Evolutionary conservation across 2,888 invertebrate species (phyloP).

Genomic region (Acrobasis consociella): DNA sequence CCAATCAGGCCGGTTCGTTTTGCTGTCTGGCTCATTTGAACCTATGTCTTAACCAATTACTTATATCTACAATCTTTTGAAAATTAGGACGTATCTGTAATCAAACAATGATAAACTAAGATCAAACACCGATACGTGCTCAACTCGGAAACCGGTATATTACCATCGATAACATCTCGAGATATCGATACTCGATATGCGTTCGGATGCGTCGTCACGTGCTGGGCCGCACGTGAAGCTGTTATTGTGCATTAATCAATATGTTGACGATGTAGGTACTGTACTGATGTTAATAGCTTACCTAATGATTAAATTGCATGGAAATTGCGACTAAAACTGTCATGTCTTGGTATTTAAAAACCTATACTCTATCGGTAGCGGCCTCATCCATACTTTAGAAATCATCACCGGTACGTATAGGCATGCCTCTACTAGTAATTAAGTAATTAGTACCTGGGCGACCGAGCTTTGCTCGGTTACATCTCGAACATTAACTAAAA

Average conservation of each 20-base stretch:
- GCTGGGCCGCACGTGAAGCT: slow-evolving; percentile 39
- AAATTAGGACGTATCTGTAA: background rate
- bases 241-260: slow-evolving; percentile 30
- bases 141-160: slow-evolving; percentile 46
- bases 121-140: slow-evolving; percentile 9
- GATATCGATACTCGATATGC: slow-evolving; percentile 32
- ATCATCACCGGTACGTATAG: too few relatives aligned
- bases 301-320: slow-evolving; percentile 14
- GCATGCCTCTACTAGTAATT: too few relatives aligned
- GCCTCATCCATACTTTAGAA: too few relatives aligned
- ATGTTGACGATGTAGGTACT: slow-evolving; percentile 27
- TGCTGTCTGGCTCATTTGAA: too few relatives aligned
- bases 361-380: too few relatives aligned
- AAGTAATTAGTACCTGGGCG: too few relatives aligned
- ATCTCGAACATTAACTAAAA: too few relatives aligned
- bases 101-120: background rate
- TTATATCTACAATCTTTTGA: background rate
- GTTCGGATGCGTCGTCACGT: slow-evolving; percentile 41
- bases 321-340: slow-evolving; percentile 1
- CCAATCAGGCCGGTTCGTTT: too few relatives aligned
- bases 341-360: too few relatives aligned
- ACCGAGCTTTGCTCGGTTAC: too few relatives aligned
- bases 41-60: too few relatives aligned
- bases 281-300: slow-evolving; percentile 18
- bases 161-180: slow-evolving; percentile 41